Base-by-base conservation (phyloP, 2,888 invertebrate genomes). In the Tinea trinotella region DNA sequence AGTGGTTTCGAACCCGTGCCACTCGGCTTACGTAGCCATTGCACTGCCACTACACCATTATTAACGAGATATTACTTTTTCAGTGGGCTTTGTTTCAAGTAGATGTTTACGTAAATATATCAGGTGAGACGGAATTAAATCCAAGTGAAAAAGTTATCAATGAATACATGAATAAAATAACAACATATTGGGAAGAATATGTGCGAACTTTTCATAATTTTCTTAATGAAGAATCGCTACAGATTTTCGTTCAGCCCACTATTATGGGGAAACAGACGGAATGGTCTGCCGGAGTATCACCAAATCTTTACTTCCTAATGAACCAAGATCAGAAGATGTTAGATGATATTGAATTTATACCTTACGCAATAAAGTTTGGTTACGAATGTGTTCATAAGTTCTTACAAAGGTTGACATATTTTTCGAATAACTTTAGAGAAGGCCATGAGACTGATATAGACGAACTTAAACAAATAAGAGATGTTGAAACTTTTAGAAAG, bases 211-310 rank as follows among this genome's bases (percentile, higher is more conserved):
- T 94, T 17, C 88, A 89, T 59, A 90, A 92, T 56, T 90, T 92
- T 55, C 88, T 95, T 0, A 90, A 90, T 35, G 95, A 96, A 62
- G 79, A 89, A 1, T 72, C 86, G 17, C 91, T 92, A 63, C 86
- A 89, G 62, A 89, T 91, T 53, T 95, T 95, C 63, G 94, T 93
- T 2, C 90, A 92, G 90, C 96, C 96, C 0, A 89, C 92, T 13
- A 92, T 96, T 58, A 94, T 95, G 88, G 93, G 92, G 13, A 92
- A 93, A 64, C 89, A 91, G 65, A 93, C 95, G 61, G 92, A 93
- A 44, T 89, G 93, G 68, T 89, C 92, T 0, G 92, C 92, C 55
- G 93, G 93, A 1, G 84, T 88, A 20, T 90, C 94, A 0, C 95
- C 95, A 0, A 89, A 90, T 57, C 76, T 96, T 24, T 80, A 87